Evolutionary conservation across 2,113 vertebrate species (phyloP), one percentile per base, ranked within the genome.

Genomic region (Amblyornis subalaris): DNA sequence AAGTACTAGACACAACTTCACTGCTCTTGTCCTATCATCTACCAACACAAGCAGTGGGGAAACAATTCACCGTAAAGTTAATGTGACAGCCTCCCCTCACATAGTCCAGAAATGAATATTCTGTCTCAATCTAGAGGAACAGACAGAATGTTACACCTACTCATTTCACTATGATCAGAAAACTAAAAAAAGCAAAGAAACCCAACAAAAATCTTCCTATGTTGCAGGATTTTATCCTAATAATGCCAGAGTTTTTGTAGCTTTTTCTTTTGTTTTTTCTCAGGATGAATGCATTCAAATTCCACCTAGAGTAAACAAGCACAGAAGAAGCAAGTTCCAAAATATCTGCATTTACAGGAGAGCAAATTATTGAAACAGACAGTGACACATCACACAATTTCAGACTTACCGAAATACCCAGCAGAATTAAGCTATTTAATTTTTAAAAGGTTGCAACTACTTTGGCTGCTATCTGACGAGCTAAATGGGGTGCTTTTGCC

Each of bases 221-320:
- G 98, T 98, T 98, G 96, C 98, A 99, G 66, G 87, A 98, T 93
- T 99, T 99, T 80, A 99, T 94, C 76, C 87, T 96, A 55, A 99
- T 82, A 58, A 98, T 97, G 45, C 99, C 99, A 44, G 98, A 99
- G 95, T 99, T 99, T 96, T 98, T 99, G 91, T 99, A 99, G 96
- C 92, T 99, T 99, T 97, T 99, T 99, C 94, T 99, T 99, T 97
- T 98, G 98, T 93, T 99, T 98, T 88, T 99, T 99, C 78, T 99
- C 98, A 12, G 98, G 98, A 90, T 99, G 98, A 95, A 99, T 96
- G 88, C 99, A 99, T 80, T 99, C 99, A 94, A 99, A 99, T 57
- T 98, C 97, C 74, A 98, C 98, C 99, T 99, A 85, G 16, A 77
- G n/a, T 72, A 96, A 82, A 54, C 54, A 93, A 64, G 48, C 13